Conservation (phyloP, 2,113 vertebrate genomes). For the Girardinichthys multiradiatus region DNA sequence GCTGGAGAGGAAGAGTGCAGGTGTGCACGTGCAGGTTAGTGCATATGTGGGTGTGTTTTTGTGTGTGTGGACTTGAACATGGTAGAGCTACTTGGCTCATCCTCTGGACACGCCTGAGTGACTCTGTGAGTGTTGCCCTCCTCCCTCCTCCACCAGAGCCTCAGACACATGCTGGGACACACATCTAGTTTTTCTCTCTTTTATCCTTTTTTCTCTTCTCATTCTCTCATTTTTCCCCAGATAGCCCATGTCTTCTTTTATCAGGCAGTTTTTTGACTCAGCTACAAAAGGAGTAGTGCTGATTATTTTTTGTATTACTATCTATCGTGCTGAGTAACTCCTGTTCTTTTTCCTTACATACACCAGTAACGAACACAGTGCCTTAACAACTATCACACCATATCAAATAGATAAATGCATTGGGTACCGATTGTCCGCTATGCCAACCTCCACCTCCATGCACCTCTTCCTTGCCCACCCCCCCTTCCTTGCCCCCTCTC, state of each 20-base stretch:
- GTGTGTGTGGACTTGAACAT: slow-evolving; percentile 41
- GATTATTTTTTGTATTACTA: slow-evolving; percentile 18
- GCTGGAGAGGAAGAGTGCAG: slow-evolving; percentile 13
- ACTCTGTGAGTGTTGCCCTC: slow-evolving; percentile 66
- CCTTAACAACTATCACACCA: background rate
- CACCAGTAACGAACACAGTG: slow-evolving; percentile 10
- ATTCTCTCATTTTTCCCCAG: slow-evolving; percentile 19
- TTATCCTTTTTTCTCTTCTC: slow-evolving; percentile 33
- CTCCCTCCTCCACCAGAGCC: slow-evolving; percentile 51
- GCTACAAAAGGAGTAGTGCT: slow-evolving; percentile 16
- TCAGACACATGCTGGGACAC: slow-evolving; percentile 73
- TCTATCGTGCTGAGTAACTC: slow-evolving; percentile 50
- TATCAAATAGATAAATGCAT: slow-evolving; percentile 70
- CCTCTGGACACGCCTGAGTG: slow-evolving; percentile 72
- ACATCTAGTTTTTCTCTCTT: slow-evolving; percentile 64
- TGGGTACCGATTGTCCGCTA: slow-evolving; percentile 60
- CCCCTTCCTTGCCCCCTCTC: slow-evolving; percentile 51
- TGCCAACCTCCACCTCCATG: slow-evolving; percentile 67
- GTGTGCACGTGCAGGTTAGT: slow-evolving; percentile 11
- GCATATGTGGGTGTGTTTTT: slow-evolving; percentile 9
- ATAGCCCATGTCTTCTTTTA: slow-evolving; percentile 45
- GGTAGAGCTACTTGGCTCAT: slow-evolving; percentile 66
- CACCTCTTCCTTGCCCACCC: slow-evolving; percentile 31
- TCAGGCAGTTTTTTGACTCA: slow-evolving; percentile 22
- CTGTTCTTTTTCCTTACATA: slow-evolving; percentile 15